phyloP scores from a whole-genome alignment of 2,888 invertebrate species.

The Drosophila recens region DNA sequence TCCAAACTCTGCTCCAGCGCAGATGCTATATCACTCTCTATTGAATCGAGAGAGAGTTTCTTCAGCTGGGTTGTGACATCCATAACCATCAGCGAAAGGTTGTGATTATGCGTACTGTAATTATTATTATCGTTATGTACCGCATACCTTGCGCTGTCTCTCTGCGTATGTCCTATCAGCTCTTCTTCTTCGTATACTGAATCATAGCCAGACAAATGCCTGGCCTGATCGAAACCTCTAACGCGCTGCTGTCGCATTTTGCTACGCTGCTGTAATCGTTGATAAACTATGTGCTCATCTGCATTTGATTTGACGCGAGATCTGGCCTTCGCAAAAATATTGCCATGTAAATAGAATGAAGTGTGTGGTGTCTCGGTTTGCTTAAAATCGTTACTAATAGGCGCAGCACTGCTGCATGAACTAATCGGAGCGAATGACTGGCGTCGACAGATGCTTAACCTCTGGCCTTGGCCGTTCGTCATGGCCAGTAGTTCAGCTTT shows the following conservation, averaged over 20 bases:
- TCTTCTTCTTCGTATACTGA: neutral
- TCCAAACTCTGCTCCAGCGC: neutral
- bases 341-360: conserved; percentile 65
- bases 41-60: neutral
- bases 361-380: conserved; percentile 29
- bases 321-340: conserved; percentile 66
- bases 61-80: conserved; percentile 26
- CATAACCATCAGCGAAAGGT: conserved; percentile 15
- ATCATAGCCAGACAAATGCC: conserved; percentile 27
- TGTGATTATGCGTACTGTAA: conserved; percentile 38
- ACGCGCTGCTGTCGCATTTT: conserved; percentile 49
- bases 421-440: conserved; percentile 19
- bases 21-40: neutral
- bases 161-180: neutral
- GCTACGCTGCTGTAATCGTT: conserved; percentile 40
- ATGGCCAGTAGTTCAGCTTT: conserved; percentile 17
- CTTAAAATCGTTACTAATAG: conserved; percentile 1
- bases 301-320: neutral
- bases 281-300: neutral
- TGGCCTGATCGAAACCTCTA: conserved; percentile 46
- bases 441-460: conserved; percentile 11
- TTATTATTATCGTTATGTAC: conserved; percentile 46
- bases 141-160: conserved; percentile 20
- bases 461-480: conserved; percentile 8
- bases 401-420: conserved; percentile 30